A percentile compares a stretch with the other conserved stretches of the same genome.
Evolutionary conservation across 2,113 vertebrate genomes (phyloP).

Genomic region (Nycticebus coucang): DNA sequence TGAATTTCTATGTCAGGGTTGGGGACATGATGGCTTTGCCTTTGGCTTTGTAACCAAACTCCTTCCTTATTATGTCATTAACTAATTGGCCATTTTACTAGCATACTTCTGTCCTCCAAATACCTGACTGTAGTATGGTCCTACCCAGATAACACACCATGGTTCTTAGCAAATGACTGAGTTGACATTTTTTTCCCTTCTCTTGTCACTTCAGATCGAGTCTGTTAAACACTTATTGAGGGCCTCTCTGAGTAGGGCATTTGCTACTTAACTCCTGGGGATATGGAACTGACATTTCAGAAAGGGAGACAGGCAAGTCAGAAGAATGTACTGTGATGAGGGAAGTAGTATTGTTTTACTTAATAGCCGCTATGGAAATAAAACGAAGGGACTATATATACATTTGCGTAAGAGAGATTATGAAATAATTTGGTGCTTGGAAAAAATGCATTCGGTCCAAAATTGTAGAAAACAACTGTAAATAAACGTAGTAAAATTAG

Average conservation of each 20-base stretch:
- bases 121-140: neutral
- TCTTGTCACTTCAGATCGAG: neutral
- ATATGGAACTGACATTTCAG: neutral
- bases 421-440: neutral
- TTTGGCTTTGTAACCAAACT: neutral
- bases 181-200: neutral
- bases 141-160: neutral
- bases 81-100: neutral
- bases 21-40: neutral
- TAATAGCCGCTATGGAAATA: neutral
- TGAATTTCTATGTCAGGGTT: neutral
- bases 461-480: neutral
- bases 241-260: neutral
- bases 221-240: neutral
- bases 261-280: neutral
- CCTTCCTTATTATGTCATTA: neutral
- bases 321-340: neutral
- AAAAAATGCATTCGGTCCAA: neutral
- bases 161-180: neutral
- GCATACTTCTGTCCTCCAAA: neutral
- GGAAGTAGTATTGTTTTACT: neutral
- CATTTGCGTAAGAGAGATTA: neutral
- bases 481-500: neutral
- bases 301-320: neutral
- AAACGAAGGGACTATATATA: neutral